These are phyloP conservation scores for Onychomys leucogaster DNA, from an alignment of 2,797 vertebrate genomes.

Conservation along the genomic window DNA sequence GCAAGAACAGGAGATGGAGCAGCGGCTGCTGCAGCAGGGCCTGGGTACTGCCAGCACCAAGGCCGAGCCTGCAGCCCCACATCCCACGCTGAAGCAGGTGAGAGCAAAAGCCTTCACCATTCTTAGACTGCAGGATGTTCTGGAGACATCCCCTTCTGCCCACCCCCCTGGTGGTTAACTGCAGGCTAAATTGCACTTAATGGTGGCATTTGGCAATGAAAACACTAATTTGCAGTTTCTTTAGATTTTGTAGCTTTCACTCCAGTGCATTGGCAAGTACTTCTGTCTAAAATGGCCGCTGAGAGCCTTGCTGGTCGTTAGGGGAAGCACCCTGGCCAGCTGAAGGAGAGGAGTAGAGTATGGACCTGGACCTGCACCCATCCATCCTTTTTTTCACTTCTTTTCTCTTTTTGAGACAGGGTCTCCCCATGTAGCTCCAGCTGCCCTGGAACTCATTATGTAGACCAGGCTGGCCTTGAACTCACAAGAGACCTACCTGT, in stretches of 20 bases:
- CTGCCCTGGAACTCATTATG: neutral
- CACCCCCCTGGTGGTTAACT: neutral
- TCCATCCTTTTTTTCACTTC: neutral
- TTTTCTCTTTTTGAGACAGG: neutral
- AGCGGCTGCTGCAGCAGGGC: conserved; percentile 95
- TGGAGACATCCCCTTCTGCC: neutral
- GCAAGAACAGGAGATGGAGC: conserved; percentile 99
- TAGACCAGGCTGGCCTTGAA: neutral
- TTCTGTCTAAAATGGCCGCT: conserved; percentile 60
- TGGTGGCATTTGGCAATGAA: conserved; percentile 31
- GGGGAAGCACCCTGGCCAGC: conserved; percentile 55
- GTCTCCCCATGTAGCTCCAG: neutral
- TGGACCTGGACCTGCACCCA: neutral
- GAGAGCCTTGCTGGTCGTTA: conserved; percentile 13
- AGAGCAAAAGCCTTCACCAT: neutral
- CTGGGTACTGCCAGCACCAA: conserved; percentile 90
- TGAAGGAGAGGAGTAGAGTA: conserved; percentile 52
- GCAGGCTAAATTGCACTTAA: neutral
- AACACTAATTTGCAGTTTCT: conserved; percentile 78
- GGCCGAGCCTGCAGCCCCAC: conserved; percentile 88
- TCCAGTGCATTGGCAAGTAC: conserved; percentile 24
- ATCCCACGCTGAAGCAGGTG: conserved; percentile 96
- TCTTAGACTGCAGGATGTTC: neutral
- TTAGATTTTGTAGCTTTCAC: conserved; percentile 62
- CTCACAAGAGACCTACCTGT: neutral